Evolutionary conservation across 2,888 invertebrate genomes (phyloP), one percentile per base, ranked within the genome.

Genomic region (Tiphia femorata): DNA sequence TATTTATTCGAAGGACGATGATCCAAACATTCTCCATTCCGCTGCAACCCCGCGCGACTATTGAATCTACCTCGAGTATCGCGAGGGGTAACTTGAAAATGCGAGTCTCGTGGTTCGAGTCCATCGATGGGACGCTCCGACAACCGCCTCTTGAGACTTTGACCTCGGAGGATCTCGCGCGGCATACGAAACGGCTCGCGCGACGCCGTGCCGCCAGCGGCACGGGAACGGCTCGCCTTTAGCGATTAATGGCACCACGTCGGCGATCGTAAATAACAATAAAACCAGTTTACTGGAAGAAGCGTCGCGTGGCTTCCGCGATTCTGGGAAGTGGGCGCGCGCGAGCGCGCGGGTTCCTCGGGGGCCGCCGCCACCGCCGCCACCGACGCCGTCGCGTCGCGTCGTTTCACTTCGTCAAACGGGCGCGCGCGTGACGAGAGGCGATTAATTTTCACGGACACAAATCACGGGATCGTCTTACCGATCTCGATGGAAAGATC

Each of bases 361-460:
- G 53, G 56, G 52, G 56, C 50, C 56, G 46, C 46, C 41, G 56
- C 51, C 44, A 56, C 62, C 59, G 61, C 20, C n/a, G n/a, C n/a
- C n/a, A n/a, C n/a, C 50, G 64, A 64, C 62, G 10, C 33, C 41
- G 37, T 62, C n/a, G n/a, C n/a, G n/a, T 55, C 57, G 21, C 35
- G 33, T 44, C 40, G 53, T 49, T 57, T 55, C 54, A 40, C 60
- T 56, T 35, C 63, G 50, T 67, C 68, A 47, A 62, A 41, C 16
- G 47, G 20, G 35, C 53, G 53, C 30, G 48, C 46, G 55, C 40
- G 42, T 43, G 63, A 62, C 59, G 44, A 53, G 49, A 49, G 49
- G 58, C 64, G 67, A 73, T 74, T 73, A 68, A 71, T 71, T 72
- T 68, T 69, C 61, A 38, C 63, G 54, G 59, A 55, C 70, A 62